Conservation (phyloP, 2,113 vertebrate genomes). For the Puntigrus tetrazona region DNA sequence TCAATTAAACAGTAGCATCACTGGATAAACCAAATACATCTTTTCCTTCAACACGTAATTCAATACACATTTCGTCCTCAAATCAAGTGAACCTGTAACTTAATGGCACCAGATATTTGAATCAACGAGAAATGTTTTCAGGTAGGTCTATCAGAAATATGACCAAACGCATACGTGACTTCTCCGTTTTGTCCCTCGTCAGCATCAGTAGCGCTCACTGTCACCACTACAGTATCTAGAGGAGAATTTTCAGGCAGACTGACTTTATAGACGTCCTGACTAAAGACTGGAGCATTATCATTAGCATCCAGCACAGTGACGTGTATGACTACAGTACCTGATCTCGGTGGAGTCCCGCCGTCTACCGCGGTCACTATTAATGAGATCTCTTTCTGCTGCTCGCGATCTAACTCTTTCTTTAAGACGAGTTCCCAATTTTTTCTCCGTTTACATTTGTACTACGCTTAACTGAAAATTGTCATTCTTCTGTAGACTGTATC, state of each 20-base stretch:
- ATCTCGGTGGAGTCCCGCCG: no score
- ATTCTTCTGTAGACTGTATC: slow-evolving; percentile 60
- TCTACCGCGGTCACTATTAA: slow-evolving; percentile 66
- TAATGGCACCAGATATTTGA: slow-evolving; percentile 35
- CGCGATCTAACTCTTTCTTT: slow-evolving; percentile 63
- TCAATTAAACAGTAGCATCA: slow-evolving; percentile 68
- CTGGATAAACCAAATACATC: slow-evolving; percentile 68
- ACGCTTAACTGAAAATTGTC: slow-evolving; percentile 42
- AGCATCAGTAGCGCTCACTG: no score
- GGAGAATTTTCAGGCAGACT: no score
- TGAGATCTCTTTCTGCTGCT: slow-evolving; percentile 54
- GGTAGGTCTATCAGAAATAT: background rate
- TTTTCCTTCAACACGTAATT: slow-evolving; percentile 61
- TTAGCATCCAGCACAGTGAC: no score
- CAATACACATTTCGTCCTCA: slow-evolving; percentile 50
- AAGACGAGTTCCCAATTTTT: slow-evolving; percentile 51
- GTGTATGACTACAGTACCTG: no score
- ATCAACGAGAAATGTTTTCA: slow-evolving; percentile 48
- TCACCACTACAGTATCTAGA: no score
- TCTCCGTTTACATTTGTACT: slow-evolving; percentile 42
- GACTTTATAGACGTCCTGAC: no score
- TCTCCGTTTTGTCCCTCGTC: no score
- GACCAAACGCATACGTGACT: no score
- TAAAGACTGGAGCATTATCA: no score
- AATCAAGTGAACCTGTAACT: slow-evolving; percentile 50